Conservation (phyloP, 2,888 invertebrate genomes). For the Andrena trimmerana region DNA sequence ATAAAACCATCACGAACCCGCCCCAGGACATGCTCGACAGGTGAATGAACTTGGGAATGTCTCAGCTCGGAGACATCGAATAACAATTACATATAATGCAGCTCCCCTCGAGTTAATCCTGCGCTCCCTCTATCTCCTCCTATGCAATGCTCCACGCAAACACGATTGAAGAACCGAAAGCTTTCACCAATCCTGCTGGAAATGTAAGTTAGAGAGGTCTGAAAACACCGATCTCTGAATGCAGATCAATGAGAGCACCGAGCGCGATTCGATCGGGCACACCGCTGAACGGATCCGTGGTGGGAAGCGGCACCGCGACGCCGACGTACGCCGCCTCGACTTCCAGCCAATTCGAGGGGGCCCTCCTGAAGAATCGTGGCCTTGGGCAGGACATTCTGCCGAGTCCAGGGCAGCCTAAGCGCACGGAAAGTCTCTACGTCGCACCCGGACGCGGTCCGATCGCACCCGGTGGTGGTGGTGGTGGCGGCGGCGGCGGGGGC, state of each 20-base stretch:
- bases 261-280: constrained; percentile 84
- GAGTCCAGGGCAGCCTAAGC: constrained; percentile 94
- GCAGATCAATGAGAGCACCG: constrained; percentile 86
- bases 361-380: constrained; percentile 91
- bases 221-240: background rate
- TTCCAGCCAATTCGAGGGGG: constrained; percentile 91
- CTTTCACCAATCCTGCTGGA: background rate
- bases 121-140: background rate
- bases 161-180: background rate
- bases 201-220: background rate
- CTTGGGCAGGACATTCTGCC: constrained; percentile 96
- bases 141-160: background rate
- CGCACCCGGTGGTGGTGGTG: constrained; percentile 73
- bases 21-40: constrained; percentile 81
- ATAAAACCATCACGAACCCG: constrained; percentile 86
- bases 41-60: constrained; percentile 62
- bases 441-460: constrained; percentile 85
- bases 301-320: constrained; percentile 86
- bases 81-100: background rate
- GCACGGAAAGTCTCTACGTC: constrained; percentile 95
- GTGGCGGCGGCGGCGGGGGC: constrained; percentile 70
- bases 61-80: background rate
- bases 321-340: constrained; percentile 86
- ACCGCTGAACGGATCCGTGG: constrained; percentile 82
- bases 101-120: background rate